phyloP scores from a whole-genome alignment of 1,140 invertebrate genomes.

The Euglossa dilemma region DNA sequence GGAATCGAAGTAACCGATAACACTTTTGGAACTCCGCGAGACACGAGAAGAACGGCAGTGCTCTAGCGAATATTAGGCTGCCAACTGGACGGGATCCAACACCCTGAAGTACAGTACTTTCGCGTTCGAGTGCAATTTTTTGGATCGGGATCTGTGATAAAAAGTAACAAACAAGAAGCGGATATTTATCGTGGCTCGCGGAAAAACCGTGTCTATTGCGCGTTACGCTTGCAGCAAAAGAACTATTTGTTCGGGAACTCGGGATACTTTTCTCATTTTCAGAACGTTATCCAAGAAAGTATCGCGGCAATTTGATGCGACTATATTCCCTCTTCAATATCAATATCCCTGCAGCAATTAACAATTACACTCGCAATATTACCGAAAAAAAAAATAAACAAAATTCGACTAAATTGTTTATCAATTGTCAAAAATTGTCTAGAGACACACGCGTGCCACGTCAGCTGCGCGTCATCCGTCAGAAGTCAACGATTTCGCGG shows the following conservation, averaged over 20 bases:
- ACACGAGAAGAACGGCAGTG: background rate
- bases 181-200: background rate
- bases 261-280: background rate
- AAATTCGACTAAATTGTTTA: too few species aligned
- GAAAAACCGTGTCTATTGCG: background rate
- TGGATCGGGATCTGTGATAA: background rate
- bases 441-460: too few species aligned
- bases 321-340: too few species aligned
- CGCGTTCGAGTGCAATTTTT: constrained; percentile 4
- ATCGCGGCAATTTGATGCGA: too few species aligned
- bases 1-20: constrained; percentile 2
- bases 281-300: too few species aligned
- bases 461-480: too few species aligned
- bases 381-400: too few species aligned
- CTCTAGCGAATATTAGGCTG: background rate
- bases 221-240: too few species aligned
- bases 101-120: background rate
- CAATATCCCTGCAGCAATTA: too few species aligned
- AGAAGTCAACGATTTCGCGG: background rate
- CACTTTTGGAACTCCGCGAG: background rate
- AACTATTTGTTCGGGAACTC: too few species aligned
- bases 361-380: too few species aligned
- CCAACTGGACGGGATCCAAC: constrained; percentile 38
- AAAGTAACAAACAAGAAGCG: background rate
- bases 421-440: too few species aligned